phyloP scores from a whole-genome alignment of 2,888 invertebrate species.

The Catocala fraxini region DNA sequence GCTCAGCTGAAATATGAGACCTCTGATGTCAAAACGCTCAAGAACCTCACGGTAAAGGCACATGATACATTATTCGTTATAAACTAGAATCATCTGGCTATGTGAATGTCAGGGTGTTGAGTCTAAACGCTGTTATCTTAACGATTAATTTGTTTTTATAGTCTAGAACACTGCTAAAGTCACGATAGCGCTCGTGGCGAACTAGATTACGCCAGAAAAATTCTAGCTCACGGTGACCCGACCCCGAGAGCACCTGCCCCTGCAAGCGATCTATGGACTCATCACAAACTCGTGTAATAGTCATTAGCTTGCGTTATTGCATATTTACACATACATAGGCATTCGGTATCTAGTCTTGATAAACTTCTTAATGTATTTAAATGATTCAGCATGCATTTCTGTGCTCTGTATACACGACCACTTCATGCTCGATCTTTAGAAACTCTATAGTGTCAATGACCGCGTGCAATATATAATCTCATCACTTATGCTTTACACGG shows the following conservation, averaged over 20 bases:
- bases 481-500: no score
- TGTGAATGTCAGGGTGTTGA: slow-evolving; percentile 35
- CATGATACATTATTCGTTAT: slow-evolving; percentile 18
- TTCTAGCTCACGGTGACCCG: slow-evolving; percentile 50
- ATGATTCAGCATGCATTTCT: background rate
- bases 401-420: background rate
- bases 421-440: no score
- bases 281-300: slow-evolving; percentile 43
- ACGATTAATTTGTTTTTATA: slow-evolving; percentile 30
- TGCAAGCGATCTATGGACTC: slow-evolving; percentile 40
- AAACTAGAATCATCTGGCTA: slow-evolving; percentile 36
- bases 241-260: slow-evolving; percentile 51
- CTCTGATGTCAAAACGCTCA: slow-evolving; percentile 87
- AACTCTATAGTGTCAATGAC: no score
- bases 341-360: background rate
- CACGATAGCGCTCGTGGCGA: slow-evolving; percentile 63
- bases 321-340: background rate
- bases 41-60: slow-evolving; percentile 85
- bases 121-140: slow-evolving; percentile 35
- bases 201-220: slow-evolving; percentile 56
- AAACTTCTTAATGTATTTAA: background rate
- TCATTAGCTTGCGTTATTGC: slow-evolving; percentile 18
- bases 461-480: no score
- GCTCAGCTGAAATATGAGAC: slow-evolving; percentile 89
- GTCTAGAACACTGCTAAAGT: slow-evolving; percentile 30